phyloP scores from a whole-genome alignment of 1,140 invertebrate species.

The Conus betulinus region DNA sequence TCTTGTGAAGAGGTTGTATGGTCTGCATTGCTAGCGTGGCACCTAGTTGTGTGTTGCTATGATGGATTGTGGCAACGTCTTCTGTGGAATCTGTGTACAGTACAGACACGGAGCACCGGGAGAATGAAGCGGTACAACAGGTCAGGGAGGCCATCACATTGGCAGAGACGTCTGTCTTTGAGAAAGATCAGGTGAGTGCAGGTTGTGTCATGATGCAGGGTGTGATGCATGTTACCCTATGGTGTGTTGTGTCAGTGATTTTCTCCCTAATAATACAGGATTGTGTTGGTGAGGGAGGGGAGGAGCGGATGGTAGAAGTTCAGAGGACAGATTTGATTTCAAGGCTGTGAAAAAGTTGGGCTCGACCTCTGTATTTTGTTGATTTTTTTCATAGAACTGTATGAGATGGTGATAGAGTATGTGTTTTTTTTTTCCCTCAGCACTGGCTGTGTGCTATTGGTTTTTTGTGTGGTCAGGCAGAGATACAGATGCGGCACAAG shows the following conservation, averaged over 20 bases:
- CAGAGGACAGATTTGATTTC: no score
- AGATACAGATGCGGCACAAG: constrained; percentile 61
- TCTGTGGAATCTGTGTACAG: constrained; percentile 37
- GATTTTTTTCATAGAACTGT: no score
- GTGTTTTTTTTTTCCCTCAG: no score
- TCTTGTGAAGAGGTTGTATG: no score
- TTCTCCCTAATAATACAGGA: not conserved
- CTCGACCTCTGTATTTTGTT: no score
- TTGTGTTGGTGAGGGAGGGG: no score
- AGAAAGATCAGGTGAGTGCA: constrained; percentile 66
- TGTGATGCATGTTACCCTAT: no score
- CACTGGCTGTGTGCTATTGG: not conserved
- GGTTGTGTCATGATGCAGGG: not conserved
- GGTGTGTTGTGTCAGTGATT: not conserved
- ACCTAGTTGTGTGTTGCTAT: not conserved
- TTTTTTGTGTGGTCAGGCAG: constrained; percentile 53
- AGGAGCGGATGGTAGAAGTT: no score
- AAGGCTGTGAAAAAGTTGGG: no score
- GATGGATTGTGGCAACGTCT: no score
- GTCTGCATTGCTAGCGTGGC: no score
- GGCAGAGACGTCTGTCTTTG: constrained; percentile 68
- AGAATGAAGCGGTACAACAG: constrained; percentile 63
- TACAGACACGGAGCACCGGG: constrained; percentile 59
- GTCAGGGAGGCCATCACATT: constrained; percentile 68
- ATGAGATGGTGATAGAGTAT: no score